Conservation (phyloP, 2,888 invertebrate genomes). For the Odontocolon sp. region DNA sequence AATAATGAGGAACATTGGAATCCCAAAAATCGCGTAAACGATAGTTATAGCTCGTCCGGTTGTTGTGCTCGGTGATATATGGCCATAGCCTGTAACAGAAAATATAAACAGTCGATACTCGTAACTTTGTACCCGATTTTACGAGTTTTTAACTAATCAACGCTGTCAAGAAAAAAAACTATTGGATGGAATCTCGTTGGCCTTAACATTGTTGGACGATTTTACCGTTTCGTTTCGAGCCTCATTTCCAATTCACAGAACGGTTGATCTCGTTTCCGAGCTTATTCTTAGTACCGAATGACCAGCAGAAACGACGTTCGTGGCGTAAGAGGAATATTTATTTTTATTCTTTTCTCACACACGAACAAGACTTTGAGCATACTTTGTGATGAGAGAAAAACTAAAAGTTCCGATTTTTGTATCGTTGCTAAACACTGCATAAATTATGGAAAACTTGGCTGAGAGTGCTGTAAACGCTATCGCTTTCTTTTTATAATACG, state of each 20-base stretch:
- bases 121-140: too few relatives aligned
- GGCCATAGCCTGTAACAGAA: conserved; percentile 93
- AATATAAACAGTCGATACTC: too few relatives aligned
- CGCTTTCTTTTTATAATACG: conserved; percentile 9
- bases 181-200: too few relatives aligned
- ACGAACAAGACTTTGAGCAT: neutral
- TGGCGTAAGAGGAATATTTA: conserved; percentile 20
- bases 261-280: conserved; percentile 19
- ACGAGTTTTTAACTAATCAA: too few relatives aligned
- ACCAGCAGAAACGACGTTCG: conserved; percentile 3
- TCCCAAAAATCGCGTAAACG: conserved; percentile 96
- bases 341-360: conserved; percentile 21
- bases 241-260: neutral
- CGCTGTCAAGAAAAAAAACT: too few relatives aligned
- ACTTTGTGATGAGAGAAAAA: neutral
- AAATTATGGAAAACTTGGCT: conserved; percentile 13
- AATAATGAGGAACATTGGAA: conserved; percentile 96
- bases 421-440: neutral
- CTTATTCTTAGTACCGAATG: conserved; percentile 18
- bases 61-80: conserved; percentile 95
- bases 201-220: too few relatives aligned
- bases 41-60: conserved; percentile 94
- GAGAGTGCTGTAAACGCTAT: conserved; percentile 27
- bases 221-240: neutral
- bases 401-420: neutral